Evolutionary conservation across 1,140 invertebrate genomes (phyloP).

Genomic region (Euglossa dilemma): DNA sequence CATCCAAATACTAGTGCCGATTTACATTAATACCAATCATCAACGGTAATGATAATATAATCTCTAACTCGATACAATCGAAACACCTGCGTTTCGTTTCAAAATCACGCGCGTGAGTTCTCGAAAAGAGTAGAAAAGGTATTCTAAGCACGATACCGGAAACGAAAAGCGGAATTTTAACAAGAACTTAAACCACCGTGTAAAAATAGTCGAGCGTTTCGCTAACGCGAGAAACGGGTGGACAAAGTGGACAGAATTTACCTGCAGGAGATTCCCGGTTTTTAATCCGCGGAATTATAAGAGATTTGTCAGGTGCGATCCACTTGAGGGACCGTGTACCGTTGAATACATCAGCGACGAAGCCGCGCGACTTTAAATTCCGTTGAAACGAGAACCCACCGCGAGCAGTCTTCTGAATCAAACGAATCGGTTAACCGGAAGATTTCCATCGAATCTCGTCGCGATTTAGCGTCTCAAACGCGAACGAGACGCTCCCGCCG

Average conservation of each 20-base stretch:
- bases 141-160: too few relatives aligned
- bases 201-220: background rate
- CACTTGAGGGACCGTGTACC: background rate
- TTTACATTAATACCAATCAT: too few relatives aligned
- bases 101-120: background rate
- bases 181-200: background rate
- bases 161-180: background rate
- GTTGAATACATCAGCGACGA: background rate
- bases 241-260: conserved; percentile 16
- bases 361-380: background rate
- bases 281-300: conserved; percentile 29
- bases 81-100: too few relatives aligned
- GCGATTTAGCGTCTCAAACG: too few relatives aligned
- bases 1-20: too few relatives aligned
- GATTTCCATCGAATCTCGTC: background rate
- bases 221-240: background rate
- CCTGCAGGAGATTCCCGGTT: conserved; percentile 16
- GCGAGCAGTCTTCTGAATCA: background rate
- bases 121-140: too few relatives aligned
- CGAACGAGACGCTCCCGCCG: too few relatives aligned
- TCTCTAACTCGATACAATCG: too few relatives aligned
- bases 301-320: background rate
- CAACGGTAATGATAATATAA: too few relatives aligned
- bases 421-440: too few relatives aligned
- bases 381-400: background rate